Conservation (phyloP, 2,888 invertebrate genomes). For the Drosophila nigricruria region DNA sequence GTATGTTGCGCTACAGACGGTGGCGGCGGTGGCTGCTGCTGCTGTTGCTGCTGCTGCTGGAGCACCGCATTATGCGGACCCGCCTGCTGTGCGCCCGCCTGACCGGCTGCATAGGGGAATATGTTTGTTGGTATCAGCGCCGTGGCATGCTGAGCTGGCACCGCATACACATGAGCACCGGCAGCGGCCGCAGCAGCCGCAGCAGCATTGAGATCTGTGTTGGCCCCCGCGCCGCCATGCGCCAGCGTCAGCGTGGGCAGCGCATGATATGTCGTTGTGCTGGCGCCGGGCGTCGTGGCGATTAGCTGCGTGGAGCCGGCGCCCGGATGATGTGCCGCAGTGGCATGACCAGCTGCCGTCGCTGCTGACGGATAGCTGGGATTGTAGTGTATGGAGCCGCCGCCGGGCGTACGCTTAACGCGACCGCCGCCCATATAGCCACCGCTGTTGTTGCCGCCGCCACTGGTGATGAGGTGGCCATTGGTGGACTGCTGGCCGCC, state of each 20-base stretch:
- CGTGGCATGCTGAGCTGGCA: conserved; percentile 83
- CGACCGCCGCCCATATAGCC: conserved; percentile 74
- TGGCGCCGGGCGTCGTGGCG: conserved; percentile 61
- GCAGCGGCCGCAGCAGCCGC: conserved; percentile 70
- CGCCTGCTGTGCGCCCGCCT: conserved; percentile 70
- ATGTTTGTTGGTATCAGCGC: conserved; percentile 84
- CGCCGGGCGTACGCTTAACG: conserved; percentile 81
- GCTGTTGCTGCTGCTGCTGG: conserved; percentile 69
- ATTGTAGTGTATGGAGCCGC: conserved; percentile 74
- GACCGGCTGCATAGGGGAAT: conserved; percentile 83
- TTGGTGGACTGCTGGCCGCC: conserved; percentile 42
- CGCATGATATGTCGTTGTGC: conserved; percentile 83
- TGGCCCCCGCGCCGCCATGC: conserved; percentile 70
- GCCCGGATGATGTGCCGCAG: conserved; percentile 16
- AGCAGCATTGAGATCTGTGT: conserved; percentile 75
- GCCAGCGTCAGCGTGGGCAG: conserved; percentile 81
- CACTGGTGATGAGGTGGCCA: conserved; percentile 46
- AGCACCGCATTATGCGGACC: conserved; percentile 51
- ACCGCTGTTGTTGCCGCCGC: conserved; percentile 27
- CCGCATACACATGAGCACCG: conserved; percentile 83
- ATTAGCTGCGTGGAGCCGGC: conserved; percentile 52
- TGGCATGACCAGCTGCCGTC: conserved; percentile 40
- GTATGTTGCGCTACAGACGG: conserved; percentile 55
- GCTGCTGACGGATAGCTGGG: conserved; percentile 59
- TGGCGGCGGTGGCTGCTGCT: conserved; percentile 48